Evolutionary conservation across 2,797 vertebrate genomes (phyloP).

Genomic region (Tokudaia tokunoshimensis): DNA sequence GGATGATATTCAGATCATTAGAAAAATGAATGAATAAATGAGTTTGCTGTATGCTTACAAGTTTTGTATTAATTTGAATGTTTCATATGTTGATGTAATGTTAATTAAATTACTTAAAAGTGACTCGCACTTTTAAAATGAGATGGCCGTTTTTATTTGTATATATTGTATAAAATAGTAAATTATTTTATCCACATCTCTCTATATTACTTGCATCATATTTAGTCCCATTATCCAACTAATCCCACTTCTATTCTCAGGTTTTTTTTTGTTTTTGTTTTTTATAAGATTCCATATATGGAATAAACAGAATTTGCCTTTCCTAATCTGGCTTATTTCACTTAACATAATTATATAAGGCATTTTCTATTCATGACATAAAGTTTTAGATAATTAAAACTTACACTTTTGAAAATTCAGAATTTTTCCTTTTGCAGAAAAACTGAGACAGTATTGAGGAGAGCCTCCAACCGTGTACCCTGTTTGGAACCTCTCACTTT

Average conservation of each 20-base stretch:
- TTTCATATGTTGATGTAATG: not conserved
- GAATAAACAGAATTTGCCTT: not conserved
- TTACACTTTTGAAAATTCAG: not conserved
- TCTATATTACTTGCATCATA: not conserved
- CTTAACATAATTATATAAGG: not conserved
- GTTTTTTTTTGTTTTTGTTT: not conserved
- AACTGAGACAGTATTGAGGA: not conserved
- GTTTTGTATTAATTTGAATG: constrained; percentile 42
- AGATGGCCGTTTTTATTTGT: not conserved
- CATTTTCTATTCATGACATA: not conserved
- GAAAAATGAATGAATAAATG: not conserved
- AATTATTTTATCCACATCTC: not conserved
- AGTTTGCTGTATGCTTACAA: not conserved
- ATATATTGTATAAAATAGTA: not conserved
- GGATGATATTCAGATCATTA: not conserved
- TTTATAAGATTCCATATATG: not conserved
- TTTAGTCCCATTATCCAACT: not conserved
- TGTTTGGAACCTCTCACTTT: not conserved
- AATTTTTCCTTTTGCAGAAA: constrained; percentile 24
- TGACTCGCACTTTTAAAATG: constrained; percentile 21
- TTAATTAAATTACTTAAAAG: constrained; percentile 1
- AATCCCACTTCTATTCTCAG: not conserved
- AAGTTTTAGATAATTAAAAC: constrained; percentile 14
- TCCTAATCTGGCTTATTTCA: not conserved
- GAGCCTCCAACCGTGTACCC: not conserved